Evolutionary conservation across 2,797 vertebrate species (phyloP), one percentile per base, ranked within the genome.

Genomic region (Eidolon dupreanum): DNA sequence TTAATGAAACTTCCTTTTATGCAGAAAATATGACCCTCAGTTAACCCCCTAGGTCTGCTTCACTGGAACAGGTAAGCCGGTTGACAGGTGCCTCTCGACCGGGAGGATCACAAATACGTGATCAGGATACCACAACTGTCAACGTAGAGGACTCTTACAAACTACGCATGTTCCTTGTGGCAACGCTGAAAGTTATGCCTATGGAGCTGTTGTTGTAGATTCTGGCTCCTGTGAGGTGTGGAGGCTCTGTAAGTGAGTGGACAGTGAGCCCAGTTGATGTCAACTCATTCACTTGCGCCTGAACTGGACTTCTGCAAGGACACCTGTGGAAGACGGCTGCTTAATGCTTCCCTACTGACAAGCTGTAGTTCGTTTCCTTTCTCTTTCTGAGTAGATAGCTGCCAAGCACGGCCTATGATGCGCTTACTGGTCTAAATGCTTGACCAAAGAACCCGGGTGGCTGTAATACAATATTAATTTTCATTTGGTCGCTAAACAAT

Each of bases 401-500:
- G 10, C 33, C 57, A 90, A 28, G 19, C 0, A 68, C 31, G 31
- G 78, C 33, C 63, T 73, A 53, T 9, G 12, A 63, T 73, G 79
- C 1, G 79, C 61, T 61, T 70, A 17, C 3, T 55, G 65, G 83
- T 87, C 10, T 66, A 68, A 66, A 43, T 77, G n/a, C 61, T 93
- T 46, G 55, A 59, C 38, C 82, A 84, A 85, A 95, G 55, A 79
- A 22, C 57, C 65, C 26, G 87, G 68, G 26, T 65, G 22, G 33
- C 19, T 87, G 19, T 36, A 93, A 88, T 1, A 92, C 22, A 90
- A 70, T 33, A 82, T 22, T n/a, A 63, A 63, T 43, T 46, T 90
- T 88, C 26, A 73, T 91, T 36, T 90, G 36, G 38, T 96, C 31
- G 93, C 19, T 84, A 46, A 70, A 63, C 17, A 87, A 55, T 59